phyloP scores from a whole-genome alignment of 2,113 vertebrate species.

The Stigmatopora argus region DNA sequence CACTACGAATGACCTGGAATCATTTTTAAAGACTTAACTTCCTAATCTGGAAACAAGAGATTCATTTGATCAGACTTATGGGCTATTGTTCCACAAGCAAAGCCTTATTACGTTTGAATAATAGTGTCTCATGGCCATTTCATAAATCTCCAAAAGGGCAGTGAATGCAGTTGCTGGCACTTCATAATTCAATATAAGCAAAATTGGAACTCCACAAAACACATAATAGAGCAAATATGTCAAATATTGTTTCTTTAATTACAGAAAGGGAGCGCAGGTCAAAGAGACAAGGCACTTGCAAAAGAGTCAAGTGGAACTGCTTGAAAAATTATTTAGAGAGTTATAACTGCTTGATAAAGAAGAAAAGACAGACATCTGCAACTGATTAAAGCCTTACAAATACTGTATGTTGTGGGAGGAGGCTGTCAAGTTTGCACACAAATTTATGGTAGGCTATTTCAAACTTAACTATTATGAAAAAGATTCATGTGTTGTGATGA shows the following conservation, averaged over 20 bases:
- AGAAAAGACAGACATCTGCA: slow-evolving; percentile 62
- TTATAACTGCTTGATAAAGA: slow-evolving; percentile 64
- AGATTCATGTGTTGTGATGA: slow-evolving; percentile 44
- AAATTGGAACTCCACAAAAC: slow-evolving; percentile 61
- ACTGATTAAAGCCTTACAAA: slow-evolving; percentile 56
- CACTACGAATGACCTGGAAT: slow-evolving; percentile 26
- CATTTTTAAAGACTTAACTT: slow-evolving; percentile 11
- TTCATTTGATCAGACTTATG: slow-evolving; percentile 54
- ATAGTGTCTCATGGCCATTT: slow-evolving; percentile 60
- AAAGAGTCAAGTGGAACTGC: slow-evolving; percentile 51
- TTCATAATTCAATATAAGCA: slow-evolving; percentile 70
- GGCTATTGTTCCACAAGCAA: slow-evolving; percentile 51
- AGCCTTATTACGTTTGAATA: slow-evolving; percentile 59
- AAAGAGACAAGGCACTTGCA: slow-evolving; percentile 50
- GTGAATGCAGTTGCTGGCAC: slow-evolving; percentile 67
- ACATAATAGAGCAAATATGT: slow-evolving; percentile 46
- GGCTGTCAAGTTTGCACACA: slow-evolving; percentile 59
- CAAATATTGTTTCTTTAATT: slow-evolving; percentile 54
- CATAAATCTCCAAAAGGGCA: slow-evolving; percentile 69
- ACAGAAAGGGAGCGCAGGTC: slow-evolving; percentile 53
- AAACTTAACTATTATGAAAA: slow-evolving; percentile 37
- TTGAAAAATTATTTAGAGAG: slow-evolving; percentile 67
- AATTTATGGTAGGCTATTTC: slow-evolving; percentile 48
- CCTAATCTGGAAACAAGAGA: slow-evolving; percentile 19
- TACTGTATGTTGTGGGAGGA: slow-evolving; percentile 47